These are phyloP conservation scores for Ichneumoninae sp. DNA, from an alignment of 2,888 invertebrate genomes.

Conservation along the genomic window DNA sequence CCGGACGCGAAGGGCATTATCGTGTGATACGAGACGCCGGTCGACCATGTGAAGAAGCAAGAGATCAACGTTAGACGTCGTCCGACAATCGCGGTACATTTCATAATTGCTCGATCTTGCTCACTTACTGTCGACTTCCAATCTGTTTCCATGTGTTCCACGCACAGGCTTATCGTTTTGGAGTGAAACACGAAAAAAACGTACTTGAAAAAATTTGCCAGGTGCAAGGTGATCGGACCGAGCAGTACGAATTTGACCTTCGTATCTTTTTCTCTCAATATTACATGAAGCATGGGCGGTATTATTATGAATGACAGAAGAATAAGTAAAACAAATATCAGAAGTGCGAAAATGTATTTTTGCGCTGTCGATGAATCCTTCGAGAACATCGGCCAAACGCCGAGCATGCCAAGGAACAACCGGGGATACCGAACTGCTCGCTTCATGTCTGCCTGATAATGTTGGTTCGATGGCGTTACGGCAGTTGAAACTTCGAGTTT, in stretches of 20 bases:
- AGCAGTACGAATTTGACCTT: slow-evolving; percentile 36
- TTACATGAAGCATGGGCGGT: neutral
- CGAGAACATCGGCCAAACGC: slow-evolving; percentile 53
- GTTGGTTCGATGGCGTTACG: neutral
- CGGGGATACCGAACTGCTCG: slow-evolving; percentile 34
- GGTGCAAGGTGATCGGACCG: slow-evolving; percentile 43
- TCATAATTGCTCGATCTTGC: slow-evolving; percentile 64
- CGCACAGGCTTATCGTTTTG: slow-evolving; percentile 54
- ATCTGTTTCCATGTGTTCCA: slow-evolving; percentile 65
- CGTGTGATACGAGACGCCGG: slow-evolving; percentile 59
- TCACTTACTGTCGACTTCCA: slow-evolving; percentile 60
- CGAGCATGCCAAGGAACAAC: slow-evolving; percentile 37
- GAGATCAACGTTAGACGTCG: slow-evolving; percentile 60
- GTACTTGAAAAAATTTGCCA: slow-evolving; percentile 49
- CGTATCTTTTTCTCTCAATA: neutral
- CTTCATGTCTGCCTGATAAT: slow-evolving; percentile 24
- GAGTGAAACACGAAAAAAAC: slow-evolving; percentile 23
- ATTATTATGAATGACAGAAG: neutral
- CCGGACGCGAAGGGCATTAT: slow-evolving; percentile 55
- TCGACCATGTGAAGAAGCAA: slow-evolving; percentile 66
- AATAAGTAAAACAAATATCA: neutral
- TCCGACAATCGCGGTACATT: slow-evolving; percentile 41
- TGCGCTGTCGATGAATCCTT: neutral
- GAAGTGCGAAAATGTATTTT: neutral
- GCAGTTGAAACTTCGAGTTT: neutral